Evolutionary conservation across 2,797 vertebrate species (phyloP).

Genomic region (Acanthurus lineatus): DNA sequence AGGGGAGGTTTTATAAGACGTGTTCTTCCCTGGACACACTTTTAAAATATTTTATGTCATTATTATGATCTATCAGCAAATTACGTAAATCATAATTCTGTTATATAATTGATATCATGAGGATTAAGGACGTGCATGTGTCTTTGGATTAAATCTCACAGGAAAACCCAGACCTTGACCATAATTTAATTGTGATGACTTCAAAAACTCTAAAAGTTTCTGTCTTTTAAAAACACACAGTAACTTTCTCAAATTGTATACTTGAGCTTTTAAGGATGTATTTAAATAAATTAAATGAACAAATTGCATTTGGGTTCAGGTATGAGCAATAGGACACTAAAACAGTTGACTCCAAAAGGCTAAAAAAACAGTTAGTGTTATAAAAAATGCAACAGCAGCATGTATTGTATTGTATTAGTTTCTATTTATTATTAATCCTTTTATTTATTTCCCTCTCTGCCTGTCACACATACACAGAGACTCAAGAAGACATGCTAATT

Average conservation of each 20-base stretch:
- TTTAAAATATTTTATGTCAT: neutral
- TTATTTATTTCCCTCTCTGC: neutral
- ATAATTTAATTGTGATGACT: neutral
- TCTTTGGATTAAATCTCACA: neutral
- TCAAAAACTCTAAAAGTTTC: neutral
- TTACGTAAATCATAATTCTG: neutral
- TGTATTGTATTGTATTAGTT: neutral
- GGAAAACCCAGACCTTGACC: neutral
- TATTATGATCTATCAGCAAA: neutral
- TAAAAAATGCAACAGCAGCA: neutral
- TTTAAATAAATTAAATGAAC: neutral
- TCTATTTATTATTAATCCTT: too few species aligned
- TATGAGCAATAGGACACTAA: neutral
- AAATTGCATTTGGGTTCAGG: neutral
- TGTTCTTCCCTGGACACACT: slow-evolving; percentile 1
- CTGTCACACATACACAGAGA: neutral
- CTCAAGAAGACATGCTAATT: neutral
- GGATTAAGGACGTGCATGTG: neutral
- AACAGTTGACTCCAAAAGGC: neutral
- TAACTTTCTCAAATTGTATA: neutral
- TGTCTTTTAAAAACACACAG: neutral
- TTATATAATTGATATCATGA: neutral
- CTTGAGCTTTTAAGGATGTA: neutral
- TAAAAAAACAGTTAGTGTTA: neutral
- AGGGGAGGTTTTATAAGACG: slow-evolving; percentile 2